Base-by-base conservation (phyloP, 2,888 invertebrate species). In the Amblyjoppa proteus region DNA sequence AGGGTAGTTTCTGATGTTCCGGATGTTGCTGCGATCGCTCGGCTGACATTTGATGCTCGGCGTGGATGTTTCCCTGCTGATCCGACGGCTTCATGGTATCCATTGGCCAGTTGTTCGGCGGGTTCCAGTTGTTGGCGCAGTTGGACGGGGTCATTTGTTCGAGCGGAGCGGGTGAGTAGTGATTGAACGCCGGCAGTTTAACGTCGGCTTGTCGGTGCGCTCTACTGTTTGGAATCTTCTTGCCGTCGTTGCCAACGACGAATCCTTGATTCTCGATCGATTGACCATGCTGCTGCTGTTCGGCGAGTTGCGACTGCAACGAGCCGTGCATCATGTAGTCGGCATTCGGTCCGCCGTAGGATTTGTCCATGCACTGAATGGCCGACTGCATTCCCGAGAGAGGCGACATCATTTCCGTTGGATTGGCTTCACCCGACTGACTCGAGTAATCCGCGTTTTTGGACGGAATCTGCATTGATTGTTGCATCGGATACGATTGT, bases 121-220 rank as follows among this genome's bases (percentile, higher is more conserved):
- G 76, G 71, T 87, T 92, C 92, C 92, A 92, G 74, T 89, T 88
- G 61, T 86, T 88, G n/a, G 71, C 79, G 68, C 80, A 87, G 81
- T 85, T 87, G 2, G 85, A 49, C 2, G 68, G 20, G 2, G 56
- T 0, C 69, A 66, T 82, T 71, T 91, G 92, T 71, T 92, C 91
- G 0, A 88, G 81, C 9, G 88, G 79, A 5, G 81, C 83, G 4
- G 89, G 87, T 4, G 89, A 77, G 73, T 88, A 88, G 31, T 91
- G 89, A 78, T 88, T 88, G 7, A 85, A 81, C 2, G 80, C 73
- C 16, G 87, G 80, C 38, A 87, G 38, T 69, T 89, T 91, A 4
- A 86, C 80, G 70, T 92, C 91, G 7, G 86, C 51, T 73, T 87
- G 89, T 70, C 89, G 88, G 20, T 89, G 89, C 38, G 74, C 53